phyloP scores from a whole-genome alignment of 2,888 invertebrate species.

The Bellardia pandia region DNA sequence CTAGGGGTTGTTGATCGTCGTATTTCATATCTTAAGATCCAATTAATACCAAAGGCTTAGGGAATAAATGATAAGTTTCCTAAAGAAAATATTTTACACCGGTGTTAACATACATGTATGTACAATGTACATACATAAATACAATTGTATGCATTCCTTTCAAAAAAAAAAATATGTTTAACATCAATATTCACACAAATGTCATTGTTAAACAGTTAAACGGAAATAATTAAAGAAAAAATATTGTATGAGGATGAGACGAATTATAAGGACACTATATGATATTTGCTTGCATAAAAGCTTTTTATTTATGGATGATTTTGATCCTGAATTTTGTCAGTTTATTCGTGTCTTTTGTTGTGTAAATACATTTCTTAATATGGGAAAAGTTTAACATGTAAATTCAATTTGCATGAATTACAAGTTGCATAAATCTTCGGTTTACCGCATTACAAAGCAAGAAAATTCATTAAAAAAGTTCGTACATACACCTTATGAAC shows the following conservation, averaged over 20 bases:
- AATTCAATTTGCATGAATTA: too few relatives aligned
- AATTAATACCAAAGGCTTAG: constrained; percentile 63
- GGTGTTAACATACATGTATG: constrained; percentile 57
- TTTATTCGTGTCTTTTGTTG: too few relatives aligned
- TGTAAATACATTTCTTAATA: too few relatives aligned
- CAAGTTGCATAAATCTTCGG: too few relatives aligned
- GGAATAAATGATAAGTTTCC: constrained; percentile 50
- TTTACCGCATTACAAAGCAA: too few relatives aligned
- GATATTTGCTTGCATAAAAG: too few relatives aligned
- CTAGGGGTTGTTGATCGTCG: constrained; percentile 51
- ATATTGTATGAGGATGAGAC: neutral
- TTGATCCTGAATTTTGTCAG: too few relatives aligned
- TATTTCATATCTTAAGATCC: constrained; percentile 59
- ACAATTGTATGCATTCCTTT: constrained; percentile 8
- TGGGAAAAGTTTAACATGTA: too few relatives aligned
- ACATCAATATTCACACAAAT: constrained; percentile 62
- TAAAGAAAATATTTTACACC: constrained; percentile 61
- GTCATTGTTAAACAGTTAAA: constrained; percentile 10
- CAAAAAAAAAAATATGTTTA: constrained; percentile 16
- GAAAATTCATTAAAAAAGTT: too few relatives aligned
- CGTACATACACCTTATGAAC: too few relatives aligned
- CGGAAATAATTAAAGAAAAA: neutral
- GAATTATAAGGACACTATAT: neutral
- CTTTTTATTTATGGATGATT: too few relatives aligned
- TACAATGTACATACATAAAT: neutral